Evolutionary conservation across 1,140 invertebrate species (phyloP), one percentile per base, ranked within the genome.

Genomic region (Drosophila persimilis): DNA sequence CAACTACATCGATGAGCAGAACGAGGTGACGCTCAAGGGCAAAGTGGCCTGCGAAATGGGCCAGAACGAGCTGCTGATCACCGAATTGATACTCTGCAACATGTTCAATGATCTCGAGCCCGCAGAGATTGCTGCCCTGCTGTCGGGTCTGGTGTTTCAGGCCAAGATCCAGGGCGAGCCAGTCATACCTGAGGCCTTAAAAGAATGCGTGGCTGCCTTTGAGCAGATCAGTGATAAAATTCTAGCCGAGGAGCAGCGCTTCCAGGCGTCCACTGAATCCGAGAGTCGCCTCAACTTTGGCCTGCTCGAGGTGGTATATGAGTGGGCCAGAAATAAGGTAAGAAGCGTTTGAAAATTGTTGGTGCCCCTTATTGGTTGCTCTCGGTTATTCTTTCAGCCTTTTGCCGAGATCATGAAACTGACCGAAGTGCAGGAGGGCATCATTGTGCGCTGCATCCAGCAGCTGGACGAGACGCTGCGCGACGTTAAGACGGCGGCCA

Each of bases 371-470:
- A 7, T 8, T 11, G 24, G 24, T 39, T 17, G 17, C 17, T 1
- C 17, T 17, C 17, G 35, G 2, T 35, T 35, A 45, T 13, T 11
- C 17, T 17, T 41, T 15, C 45, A 86, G 94, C 95, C 97, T 0
- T 99, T 99, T 92, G 94, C 95, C 0, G 96, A 98, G 75, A 99
- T 99, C 50, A 98, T 98, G 94, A 93, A 95, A 56, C 92, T 98
- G 45, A 99, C 98, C 0, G 97, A 98, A 69, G 95, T 99, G 2
- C 98, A 99, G 91, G 99, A 99, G 93, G 99, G 99, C 3, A 97
- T 99, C 43, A 99, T 99, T 81, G 98, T 99, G 0, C 94, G 98
- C 43, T 99, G 97, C 89, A 99, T 99, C 66, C 98, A 99, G 90
- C 95, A 99, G 78, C 92, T 99, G 26, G 97, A 98, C 90, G 99